Evolutionary conservation across 2,797 vertebrate genomes (phyloP), one percentile per base, ranked within the genome.

Genomic region (Alectoris magna): DNA sequence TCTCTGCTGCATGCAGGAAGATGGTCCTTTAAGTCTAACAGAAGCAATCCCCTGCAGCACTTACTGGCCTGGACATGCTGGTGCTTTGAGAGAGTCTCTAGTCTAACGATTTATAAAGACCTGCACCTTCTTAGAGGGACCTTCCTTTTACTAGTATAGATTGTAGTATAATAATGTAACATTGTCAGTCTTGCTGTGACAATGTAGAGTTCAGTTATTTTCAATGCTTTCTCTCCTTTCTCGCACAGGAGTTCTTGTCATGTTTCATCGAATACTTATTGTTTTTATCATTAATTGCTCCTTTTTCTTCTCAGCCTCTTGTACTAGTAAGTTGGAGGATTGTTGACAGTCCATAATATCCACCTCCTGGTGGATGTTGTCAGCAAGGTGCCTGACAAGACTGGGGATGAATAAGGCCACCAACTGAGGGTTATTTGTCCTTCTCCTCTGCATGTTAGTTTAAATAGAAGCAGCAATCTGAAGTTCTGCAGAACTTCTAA

Each of bases 151-250:
- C 21, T 82, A 18, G 9, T 70, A 11, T 39, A 68, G 71, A 63
- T 17, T 0, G 0, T 29, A 27, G 23, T 34, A 24, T 17, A 59
- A n/a, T 12, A 46, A 17, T 6, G 10, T 58, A 6, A 16, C 62
- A n/a, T 67, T 67, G 29, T 67, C 27, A 10, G 27, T 70, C 31
- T 64, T 24, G 39, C 39, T 46, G 41, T 60, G 63, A 70, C 29
- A 29, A 56, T 55, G 53, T n/a, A 79, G 31, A 36, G 21, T 27
- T 49, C 59, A 59, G 26, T 78, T 29, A 6, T 24, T n/a, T 49
- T 24, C 34, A 49, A 19, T 66, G 10, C 31, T 12, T 84, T 70
- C 64, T 34, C 31, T 81, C 8, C 10, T 26, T 62, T 62, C 26
- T 11, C 4, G 1, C 43, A 56, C 24, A 74, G 60, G 29, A 66